Evolutionary conservation across 2,888 invertebrate species (phyloP), one percentile per base, ranked within the genome.

Genomic region (Leptinotarsa haldemani): DNA sequence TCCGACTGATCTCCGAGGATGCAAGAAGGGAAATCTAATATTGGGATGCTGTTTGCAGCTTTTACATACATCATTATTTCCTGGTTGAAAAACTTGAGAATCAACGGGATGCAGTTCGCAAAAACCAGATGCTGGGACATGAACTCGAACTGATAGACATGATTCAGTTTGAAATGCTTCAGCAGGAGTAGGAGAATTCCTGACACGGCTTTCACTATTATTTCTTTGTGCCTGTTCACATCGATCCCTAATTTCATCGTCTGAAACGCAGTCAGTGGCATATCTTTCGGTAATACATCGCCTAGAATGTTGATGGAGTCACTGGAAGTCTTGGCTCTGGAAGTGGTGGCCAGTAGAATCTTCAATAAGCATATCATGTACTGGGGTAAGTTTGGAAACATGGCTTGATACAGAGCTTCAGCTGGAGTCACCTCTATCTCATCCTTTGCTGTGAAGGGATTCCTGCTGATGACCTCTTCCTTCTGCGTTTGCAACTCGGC

Each of bases 121-220:
- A 99, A 99, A 13, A 99, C 98, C 80, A 99, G 90, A 89, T 99
- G 98, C 88, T 99, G 98, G 1, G 97, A 97, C 94, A 99, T 97
- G 86, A 97, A 99, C 88, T 99, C 99, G 90, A 99, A 99, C 89
- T 99, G 99, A 87, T 98, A 99, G 65, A 99, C 92, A 89, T 99
- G 99, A 89, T 98, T 99, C 63, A 95, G 86, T 88, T 99, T 99
- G 84, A 99, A 97, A 89, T 99, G 98, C 88, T 99, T 99, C 79
- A 99, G 89, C 70, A 99, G 91, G 13, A 99, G 89, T 74, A 99
- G 88, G 70, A 99, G 89, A 80, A 98, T 95, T 18, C 95, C 95
- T 61, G 97, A 96, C 0, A 97, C 94, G 16, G 98, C 95, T 90
- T 99, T 99, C 0, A 99, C 98, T 81, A 99, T 97, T 70, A 99